Conservation (phyloP, 2,113 vertebrate species). For the Anhinga rufa region DNA sequence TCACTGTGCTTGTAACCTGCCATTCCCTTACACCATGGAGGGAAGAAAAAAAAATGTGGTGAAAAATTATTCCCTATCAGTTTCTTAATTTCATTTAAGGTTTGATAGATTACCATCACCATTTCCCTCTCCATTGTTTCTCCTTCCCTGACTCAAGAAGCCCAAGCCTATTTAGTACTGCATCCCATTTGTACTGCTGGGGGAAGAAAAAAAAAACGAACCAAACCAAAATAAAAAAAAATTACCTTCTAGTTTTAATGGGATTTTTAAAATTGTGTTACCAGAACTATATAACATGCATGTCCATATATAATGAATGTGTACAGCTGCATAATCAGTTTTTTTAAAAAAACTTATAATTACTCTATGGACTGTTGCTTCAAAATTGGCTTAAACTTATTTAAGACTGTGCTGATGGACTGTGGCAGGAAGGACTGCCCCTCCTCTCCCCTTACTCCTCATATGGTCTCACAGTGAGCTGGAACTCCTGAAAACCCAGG, state of each 20-base stretch:
- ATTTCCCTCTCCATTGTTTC: not conserved
- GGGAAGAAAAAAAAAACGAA: not conserved
- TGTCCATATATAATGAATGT: not conserved
- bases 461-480: not conserved
- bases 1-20: not conserved
- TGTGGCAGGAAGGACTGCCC: not conserved
- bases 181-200: not conserved
- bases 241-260: not conserved
- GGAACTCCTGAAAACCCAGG: not conserved
- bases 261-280: not conserved
- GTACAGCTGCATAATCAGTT: not conserved
- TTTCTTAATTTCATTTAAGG: not conserved
- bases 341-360: not conserved
- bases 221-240: not conserved
- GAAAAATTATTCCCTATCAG: not conserved
- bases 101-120: not conserved
- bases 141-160: not conserved
- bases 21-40: not conserved
- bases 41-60: not conserved
- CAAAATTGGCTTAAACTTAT: not conserved
- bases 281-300: not conserved
- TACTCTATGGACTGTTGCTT: not conserved
- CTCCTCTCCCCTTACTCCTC: not conserved
- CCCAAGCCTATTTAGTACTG: not conserved
- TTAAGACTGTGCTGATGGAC: not conserved